Base-by-base conservation (phyloP, 2,113 vertebrate species). In the Australoheros scitulus region DNA sequence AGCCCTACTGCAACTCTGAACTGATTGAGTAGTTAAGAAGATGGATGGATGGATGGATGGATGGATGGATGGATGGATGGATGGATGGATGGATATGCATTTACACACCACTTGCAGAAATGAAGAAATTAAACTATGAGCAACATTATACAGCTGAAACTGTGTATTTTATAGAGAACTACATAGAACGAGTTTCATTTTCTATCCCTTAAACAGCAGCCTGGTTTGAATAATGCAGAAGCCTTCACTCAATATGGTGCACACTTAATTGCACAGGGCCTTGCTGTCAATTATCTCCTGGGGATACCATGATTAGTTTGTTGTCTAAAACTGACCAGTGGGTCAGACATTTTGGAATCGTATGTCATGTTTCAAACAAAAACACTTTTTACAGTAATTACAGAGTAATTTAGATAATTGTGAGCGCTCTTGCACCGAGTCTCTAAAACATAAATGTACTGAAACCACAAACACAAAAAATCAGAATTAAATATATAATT, bases 371-470 rank as follows among this genome's bases (percentile, higher is more conserved):
- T 70, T 65, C 59, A 36, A 61, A 77, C 55, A 43, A 82, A 85
- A 81, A 79, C 70, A 79, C 10, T 60, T 32, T 47, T 81, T 80
- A 57, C 72, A 76, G 58, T 82, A 83, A 90, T 89, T 89, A 87
- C 55, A 80, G 77, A 82, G 78, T 59, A 59, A 81, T 93, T 87
- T 78, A 72, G 77, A 80, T 87, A 80, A 91, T 87, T 83, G 75
- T n/a, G 17, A 59, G 38, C 38, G 80, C 32, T 78, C 59, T 68
- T 79, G 24, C 55, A 57, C 50, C 17, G 50, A 72, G 24, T 60
- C 38, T 61, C 85, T 11, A 24, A 80, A 83, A 43, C 10, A 70
- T 24, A 65, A 78, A 78, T 60, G 77, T 22, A n/a, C 1, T 82
- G 18, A 79, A 61, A 34, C 14, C 59, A 63, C 10, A 63, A 63